Percentiles rank a stretch among this genome's conserved stretches.
Conservation (phyloP, 2,888 invertebrate species). For the Parnassius mnemosyne region DNA sequence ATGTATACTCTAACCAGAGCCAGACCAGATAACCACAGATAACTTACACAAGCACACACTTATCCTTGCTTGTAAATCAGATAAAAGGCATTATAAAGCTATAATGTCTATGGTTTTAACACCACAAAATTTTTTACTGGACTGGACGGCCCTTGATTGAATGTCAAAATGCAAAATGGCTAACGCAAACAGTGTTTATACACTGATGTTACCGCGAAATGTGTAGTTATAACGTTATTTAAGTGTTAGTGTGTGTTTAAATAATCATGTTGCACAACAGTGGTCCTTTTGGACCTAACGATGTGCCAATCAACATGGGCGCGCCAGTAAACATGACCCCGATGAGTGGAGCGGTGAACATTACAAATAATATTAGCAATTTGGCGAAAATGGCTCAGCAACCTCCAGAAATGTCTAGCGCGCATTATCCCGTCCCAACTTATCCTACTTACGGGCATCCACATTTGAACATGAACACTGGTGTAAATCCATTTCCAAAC, state of each 20-base stretch:
- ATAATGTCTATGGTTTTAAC: conserved; percentile 20
- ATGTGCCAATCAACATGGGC: conserved; percentile 56
- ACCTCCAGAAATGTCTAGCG: conserved; percentile 38
- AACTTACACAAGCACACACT: no score
- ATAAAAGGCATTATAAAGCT: not conserved
- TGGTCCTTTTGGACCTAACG: conserved; percentile 61
- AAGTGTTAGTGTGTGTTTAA: conserved; percentile 28
- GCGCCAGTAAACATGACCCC: conserved; percentile 54
- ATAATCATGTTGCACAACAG: conserved; percentile 65
- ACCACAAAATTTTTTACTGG: conserved; percentile 21
- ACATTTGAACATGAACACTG: conserved; percentile 43
- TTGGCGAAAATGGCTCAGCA: conserved; percentile 53
- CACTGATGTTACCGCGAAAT: conserved; percentile 34
- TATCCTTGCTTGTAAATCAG: no score
- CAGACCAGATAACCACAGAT: no score
- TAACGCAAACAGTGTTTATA: conserved; percentile 55
- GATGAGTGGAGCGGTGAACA: conserved; percentile 46
- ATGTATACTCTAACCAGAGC: no score
- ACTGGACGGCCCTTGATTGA: conserved; percentile 33
- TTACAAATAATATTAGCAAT: conserved; percentile 56
- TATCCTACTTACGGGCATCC: conserved; percentile 49
- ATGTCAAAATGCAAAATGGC: conserved; percentile 65
- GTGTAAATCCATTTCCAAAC: conserved; percentile 48
- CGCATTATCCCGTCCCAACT: conserved; percentile 50
- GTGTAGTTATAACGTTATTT: conserved; percentile 30